Percentiles rank a stretch among this genome's conserved stretches.
Evolutionary conservation across 2,888 invertebrate genomes (phyloP).

Genomic region (Pristionchus entomophagus): DNA sequence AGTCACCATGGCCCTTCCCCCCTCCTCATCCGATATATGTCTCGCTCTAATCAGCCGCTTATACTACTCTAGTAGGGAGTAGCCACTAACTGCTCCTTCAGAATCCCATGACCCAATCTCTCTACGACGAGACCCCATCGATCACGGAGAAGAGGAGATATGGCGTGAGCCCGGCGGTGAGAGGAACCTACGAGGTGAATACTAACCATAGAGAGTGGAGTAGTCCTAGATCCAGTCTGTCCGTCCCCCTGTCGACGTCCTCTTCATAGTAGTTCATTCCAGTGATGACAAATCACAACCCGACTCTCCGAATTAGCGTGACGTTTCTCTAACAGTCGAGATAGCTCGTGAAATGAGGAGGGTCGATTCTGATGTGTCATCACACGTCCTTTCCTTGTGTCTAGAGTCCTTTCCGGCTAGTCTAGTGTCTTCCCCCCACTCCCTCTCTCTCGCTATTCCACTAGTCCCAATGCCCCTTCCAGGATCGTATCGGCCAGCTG

Average conservation of each 20-base stretch:
- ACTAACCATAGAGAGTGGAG: not conserved
- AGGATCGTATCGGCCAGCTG: constrained; percentile 73
- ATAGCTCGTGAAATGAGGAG: too few species aligned
- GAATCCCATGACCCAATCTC: constrained; percentile 36
- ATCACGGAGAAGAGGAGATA: constrained; percentile 20
- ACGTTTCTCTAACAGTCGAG: not conserved
- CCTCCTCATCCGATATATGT: not conserved
- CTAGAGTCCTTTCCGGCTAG: not conserved
- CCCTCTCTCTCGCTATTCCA: constrained; percentile 19
- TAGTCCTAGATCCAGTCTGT: constrained; percentile 44
- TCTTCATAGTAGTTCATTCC: not conserved
- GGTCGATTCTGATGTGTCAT: too few species aligned
- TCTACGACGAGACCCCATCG: constrained; percentile 7
- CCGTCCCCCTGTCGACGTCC: constrained; percentile 20
- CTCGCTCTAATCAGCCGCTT: constrained; percentile 21
- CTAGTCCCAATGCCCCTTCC: constrained; percentile 53
- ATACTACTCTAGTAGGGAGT: constrained; percentile 16
- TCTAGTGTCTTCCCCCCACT: constrained; percentile 22
- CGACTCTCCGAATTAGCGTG: not conserved
- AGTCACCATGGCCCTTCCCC: constrained; percentile 47
- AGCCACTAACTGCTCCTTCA: constrained; percentile 17
- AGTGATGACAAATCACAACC: too few species aligned
- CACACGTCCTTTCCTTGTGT: constrained; percentile 37
- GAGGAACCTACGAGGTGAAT: constrained; percentile 19
- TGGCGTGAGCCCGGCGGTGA: constrained; percentile 16